phyloP scores from a whole-genome alignment of 2,113 vertebrate genomes.

The Callorhinus ursinus region DNA sequence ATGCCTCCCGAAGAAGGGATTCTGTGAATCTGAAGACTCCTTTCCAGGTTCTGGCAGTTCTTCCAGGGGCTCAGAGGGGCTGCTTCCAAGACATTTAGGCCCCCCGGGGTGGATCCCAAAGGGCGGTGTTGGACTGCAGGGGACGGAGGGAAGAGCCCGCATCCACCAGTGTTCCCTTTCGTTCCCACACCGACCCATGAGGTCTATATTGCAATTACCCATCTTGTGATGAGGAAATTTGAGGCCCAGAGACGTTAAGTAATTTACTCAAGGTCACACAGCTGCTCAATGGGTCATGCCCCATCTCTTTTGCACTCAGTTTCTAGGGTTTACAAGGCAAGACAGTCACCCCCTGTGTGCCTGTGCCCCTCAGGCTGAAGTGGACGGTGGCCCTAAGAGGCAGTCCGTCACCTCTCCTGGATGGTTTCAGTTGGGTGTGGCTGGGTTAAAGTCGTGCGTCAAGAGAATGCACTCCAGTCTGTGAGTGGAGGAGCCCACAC shows the following conservation, averaged over 20 bases:
- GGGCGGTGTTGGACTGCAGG: background rate
- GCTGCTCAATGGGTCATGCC: background rate
- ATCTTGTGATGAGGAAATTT: background rate
- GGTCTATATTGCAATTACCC: background rate
- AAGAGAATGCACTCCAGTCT: background rate
- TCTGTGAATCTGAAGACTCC: background rate
- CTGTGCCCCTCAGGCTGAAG: background rate
- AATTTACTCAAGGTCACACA: background rate
- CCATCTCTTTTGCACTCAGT: background rate
- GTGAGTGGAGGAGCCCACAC: background rate
- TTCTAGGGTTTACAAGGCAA: background rate
- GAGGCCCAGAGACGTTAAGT: background rate
- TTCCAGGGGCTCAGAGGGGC: background rate
- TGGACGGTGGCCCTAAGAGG: no score
- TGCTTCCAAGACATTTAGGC: background rate
- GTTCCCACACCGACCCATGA: background rate
- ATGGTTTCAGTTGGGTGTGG: slow-evolving; percentile 47
- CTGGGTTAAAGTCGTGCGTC: background rate
- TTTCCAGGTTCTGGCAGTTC: background rate
- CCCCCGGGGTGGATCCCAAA: background rate
- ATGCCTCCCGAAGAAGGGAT: background rate
- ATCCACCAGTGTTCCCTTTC: fast-evolving
- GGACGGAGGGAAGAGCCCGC: fast-evolving
- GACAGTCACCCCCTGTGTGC: background rate
- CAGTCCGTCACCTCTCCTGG: background rate